Evolutionary conservation across 2,797 vertebrate species (phyloP).

Genomic region (Adelosebastes latens): DNA sequence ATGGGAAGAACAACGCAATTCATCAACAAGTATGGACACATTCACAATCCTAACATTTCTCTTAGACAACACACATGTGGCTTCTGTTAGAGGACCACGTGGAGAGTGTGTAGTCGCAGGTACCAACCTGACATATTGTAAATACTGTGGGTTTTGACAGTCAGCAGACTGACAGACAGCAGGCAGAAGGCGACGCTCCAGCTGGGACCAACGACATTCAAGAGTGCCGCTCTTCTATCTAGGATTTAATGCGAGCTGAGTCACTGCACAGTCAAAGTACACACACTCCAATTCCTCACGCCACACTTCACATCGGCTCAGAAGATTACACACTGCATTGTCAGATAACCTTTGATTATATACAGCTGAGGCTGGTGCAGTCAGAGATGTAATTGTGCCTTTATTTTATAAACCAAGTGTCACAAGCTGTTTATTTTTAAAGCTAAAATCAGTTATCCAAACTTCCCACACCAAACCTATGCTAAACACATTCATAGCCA

Average conservation of each 20-base stretch:
- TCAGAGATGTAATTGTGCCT: conserved; percentile 50
- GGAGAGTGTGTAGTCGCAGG: background rate
- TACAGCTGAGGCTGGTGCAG: conserved; percentile 23
- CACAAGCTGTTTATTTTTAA: background rate
- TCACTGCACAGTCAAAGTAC: conserved; percentile 44
- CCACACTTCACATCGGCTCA: conserved; percentile 41
- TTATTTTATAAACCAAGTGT: conserved; percentile 25
- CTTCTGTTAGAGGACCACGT: background rate
- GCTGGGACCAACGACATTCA: conserved; percentile 30
- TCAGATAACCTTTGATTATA: conserved; percentile 68
- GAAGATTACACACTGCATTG: conserved; percentile 58
- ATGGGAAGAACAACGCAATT: background rate
- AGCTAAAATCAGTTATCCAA: conserved; percentile 3
- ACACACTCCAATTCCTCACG: conserved; percentile 48
- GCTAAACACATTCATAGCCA: conserved; percentile 6
- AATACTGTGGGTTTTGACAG: conserved; percentile 22
- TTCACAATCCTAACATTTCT: background rate
- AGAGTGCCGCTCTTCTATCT: conserved; percentile 25
- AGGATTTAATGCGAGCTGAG: conserved; percentile 52
- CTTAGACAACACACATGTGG: background rate
- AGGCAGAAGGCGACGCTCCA: conserved; percentile 35
- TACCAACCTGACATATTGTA: conserved; percentile 3
- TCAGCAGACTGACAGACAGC: conserved; percentile 29
- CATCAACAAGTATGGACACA: background rate
- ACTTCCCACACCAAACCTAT: background rate